Evolutionary conservation across 2,888 invertebrate genomes (phyloP).

Genomic region (Brachypalpus laphriformis): DNA sequence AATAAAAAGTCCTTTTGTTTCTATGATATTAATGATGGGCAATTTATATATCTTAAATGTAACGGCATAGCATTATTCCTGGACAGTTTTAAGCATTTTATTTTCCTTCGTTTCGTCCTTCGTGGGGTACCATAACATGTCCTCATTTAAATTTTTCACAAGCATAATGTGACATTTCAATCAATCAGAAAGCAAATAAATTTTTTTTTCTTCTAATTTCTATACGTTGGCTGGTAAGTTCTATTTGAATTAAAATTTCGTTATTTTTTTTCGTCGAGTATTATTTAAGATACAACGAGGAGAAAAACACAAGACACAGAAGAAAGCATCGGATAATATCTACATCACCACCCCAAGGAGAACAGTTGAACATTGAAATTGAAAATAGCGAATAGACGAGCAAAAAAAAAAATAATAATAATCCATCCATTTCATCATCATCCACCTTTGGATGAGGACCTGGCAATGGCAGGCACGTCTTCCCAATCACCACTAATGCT

Average conservation of each 20-base stretch:
- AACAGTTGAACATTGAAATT: slow-evolving; percentile 2
- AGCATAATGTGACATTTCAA: slow-evolving; percentile 80
- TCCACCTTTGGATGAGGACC: neutral
- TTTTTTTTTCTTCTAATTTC: slow-evolving; percentile 9
- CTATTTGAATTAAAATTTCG: slow-evolving; percentile 22
- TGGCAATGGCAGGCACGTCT: slow-evolving; percentile 4
- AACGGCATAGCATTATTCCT: slow-evolving; percentile 65
- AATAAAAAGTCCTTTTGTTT: slow-evolving; percentile 68
- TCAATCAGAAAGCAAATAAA: slow-evolving; percentile 77
- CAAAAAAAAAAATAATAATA: neutral
- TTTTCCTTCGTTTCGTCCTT: slow-evolving; percentile 48
- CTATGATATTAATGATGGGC: slow-evolving; percentile 67
- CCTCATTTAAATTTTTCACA: slow-evolving; percentile 74
- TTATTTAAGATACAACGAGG: neutral
- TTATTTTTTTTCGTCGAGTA: slow-evolving; percentile 15
- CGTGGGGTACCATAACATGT: slow-evolving; percentile 59
- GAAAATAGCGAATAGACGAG: slow-evolving; percentile 7
- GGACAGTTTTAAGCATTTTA: slow-evolving; percentile 50
- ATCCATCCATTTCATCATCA: slow-evolving; percentile 1
- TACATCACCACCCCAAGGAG: neutral
- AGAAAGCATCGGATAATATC: neutral
- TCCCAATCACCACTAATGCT: slow-evolving; percentile 27
- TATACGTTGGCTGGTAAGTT: neutral
- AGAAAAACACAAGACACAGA: neutral
- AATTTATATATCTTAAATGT: slow-evolving; percentile 71